Percentiles rank a stretch among this genome's conserved stretches.
Conservation (phyloP, 2,113 vertebrate genomes). For the Oplegnathus fasciatus region DNA sequence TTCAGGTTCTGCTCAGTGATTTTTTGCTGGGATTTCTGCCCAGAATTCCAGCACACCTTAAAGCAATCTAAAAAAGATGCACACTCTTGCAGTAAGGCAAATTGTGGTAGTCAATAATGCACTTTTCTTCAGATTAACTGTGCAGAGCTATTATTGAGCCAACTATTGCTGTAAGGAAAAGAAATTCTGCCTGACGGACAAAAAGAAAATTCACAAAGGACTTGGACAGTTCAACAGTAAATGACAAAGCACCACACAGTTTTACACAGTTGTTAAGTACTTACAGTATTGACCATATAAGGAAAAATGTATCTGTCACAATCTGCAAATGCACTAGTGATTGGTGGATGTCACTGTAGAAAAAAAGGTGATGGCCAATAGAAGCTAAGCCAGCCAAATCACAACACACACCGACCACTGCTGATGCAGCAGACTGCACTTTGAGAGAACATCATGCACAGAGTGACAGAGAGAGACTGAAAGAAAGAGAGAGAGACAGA, state of each 20-base stretch:
- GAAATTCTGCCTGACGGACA: slow-evolving; percentile 2
- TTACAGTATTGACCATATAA: slow-evolving; percentile 4
- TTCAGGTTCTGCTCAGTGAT: background rate
- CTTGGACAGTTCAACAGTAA: background rate
- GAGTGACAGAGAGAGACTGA: slow-evolving; percentile 18
- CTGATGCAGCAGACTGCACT: slow-evolving; percentile 82
- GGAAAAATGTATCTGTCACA: slow-evolving; percentile 13
- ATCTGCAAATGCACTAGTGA: slow-evolving; percentile 30
- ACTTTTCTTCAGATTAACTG: background rate
- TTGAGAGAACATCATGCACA: slow-evolving; percentile 71
- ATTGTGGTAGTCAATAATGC: background rate
- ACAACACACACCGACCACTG: slow-evolving; percentile 75
- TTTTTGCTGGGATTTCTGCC: background rate
- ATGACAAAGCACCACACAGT: background rate
- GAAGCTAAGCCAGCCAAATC: slow-evolving; percentile 77
- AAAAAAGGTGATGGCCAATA: slow-evolving; percentile 46
- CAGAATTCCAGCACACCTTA: background rate
- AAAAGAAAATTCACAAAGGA: background rate
- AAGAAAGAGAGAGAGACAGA: slow-evolving; percentile 33
- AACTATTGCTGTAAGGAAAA: slow-evolving; percentile 2
- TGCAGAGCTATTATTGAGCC: background rate
- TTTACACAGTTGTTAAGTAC: background rate
- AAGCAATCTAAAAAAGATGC: slow-evolving; percentile 30
- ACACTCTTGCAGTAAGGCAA: background rate
- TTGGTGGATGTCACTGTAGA: slow-evolving; percentile 50